A percentile compares a stretch with the other conserved stretches of the same genome.
phyloP scores from a whole-genome alignment of 2,797 vertebrate species.

The Microcaecilia unicolor region DNA sequence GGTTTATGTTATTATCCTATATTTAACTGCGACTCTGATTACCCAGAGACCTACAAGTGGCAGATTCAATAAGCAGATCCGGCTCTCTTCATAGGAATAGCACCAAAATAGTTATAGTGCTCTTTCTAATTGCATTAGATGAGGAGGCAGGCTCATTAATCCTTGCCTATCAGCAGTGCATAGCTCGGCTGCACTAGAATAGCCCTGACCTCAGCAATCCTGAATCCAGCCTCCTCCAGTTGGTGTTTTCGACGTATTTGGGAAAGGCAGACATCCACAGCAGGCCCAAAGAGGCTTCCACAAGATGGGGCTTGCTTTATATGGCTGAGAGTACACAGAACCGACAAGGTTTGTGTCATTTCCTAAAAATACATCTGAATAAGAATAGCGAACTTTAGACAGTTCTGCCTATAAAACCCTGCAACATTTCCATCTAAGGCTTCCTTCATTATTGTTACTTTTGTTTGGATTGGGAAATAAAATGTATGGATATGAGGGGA shows the following conservation, averaged over 20 bases:
- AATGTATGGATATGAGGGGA: no score
- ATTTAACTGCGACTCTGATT: slow-evolving; percentile 55
- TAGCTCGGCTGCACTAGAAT: slow-evolving; percentile 75
- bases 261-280: slow-evolving; percentile 46
- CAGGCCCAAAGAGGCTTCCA: slow-evolving; percentile 27
- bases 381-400: not conserved
- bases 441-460: no score
- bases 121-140: slow-evolving; percentile 84
- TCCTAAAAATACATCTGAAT: fast-evolving
- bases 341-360: fast-evolving
- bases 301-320: slow-evolving; percentile 4
- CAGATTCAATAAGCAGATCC: slow-evolving; percentile 45
- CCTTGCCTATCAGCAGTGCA: slow-evolving; percentile 70
- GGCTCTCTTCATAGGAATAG: slow-evolving; percentile 68
- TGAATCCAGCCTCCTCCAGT: slow-evolving; percentile 45
- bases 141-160: slow-evolving; percentile 79
- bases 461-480: not conserved
- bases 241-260: slow-evolving; percentile 71
- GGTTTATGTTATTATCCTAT: slow-evolving; percentile 50
- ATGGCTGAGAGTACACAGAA: not conserved
- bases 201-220: slow-evolving; percentile 74
- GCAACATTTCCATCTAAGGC: no score
- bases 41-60: slow-evolving; percentile 20
- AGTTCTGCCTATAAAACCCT: no score
- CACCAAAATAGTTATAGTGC: slow-evolving; percentile 69